Base-by-base conservation (phyloP, 2,888 invertebrate genomes). In the Chouioia cunea region DNA sequence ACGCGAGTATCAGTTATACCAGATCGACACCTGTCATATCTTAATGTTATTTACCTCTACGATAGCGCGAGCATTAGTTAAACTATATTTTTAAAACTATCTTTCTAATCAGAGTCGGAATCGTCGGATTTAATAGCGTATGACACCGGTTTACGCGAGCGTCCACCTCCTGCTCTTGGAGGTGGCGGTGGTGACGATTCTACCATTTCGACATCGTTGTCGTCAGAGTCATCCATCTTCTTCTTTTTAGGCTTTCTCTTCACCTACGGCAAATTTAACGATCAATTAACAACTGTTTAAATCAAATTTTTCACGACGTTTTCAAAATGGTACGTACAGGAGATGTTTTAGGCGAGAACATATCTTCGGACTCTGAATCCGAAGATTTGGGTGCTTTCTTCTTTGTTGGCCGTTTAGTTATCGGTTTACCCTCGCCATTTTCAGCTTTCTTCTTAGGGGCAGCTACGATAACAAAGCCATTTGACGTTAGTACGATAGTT, bases 141-240 rank as follows among this genome's bases (percentile, higher is more conserved):
- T 57, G 86, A 87, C 50, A 88, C 82, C 10, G 87, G 84, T 67
- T 87, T 86, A 48, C 87, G 85, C 1, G 87, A 83, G 22, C 91
- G 86, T 0, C 89, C 88, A 1, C 85, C 86, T 0, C 86, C 84
- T 64, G 85, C 83, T 14, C 85, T 83, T 46, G 86, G 83, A 50
- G 82, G 80, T 0, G 81, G 77, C 8, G 80, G 79, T 14, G 76
- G 57, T n/a, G n/a, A n/a, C 4, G 76, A 75, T 8, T 74, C 77
- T 12, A 79, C 76, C 12, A 74, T 63, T 44, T 70, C 71, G 2
- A 74, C 76, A 44, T 36, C 68, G 0, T 79, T 78, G 27, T 79
- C 79, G 8, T 79, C 79, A 0, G 78, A 77, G 2, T 79, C 77
- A 0, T 76, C 70, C 64, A 76, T 79, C 74, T 79, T 80, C 68